Conservation (phyloP, 1,140 invertebrate genomes). For the Lepidurus arcticus region DNA sequence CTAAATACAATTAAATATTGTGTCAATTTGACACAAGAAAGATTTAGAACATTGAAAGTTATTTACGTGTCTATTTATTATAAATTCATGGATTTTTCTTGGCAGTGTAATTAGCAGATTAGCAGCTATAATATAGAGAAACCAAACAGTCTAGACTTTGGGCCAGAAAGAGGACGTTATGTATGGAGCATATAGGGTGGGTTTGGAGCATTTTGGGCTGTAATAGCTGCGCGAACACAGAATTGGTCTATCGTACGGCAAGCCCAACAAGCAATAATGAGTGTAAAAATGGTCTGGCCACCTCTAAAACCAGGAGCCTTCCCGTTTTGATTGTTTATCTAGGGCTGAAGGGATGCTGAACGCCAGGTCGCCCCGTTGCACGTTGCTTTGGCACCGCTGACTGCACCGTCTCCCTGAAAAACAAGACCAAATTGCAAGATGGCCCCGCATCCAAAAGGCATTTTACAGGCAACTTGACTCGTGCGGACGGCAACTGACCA, state of each 20-base stretch:
- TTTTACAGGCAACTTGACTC: constrained; percentile 18
- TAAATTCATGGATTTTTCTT: too few species aligned
- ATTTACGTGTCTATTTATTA: too few species aligned
- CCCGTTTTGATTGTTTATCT: constrained; percentile 14
- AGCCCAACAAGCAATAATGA: constrained; percentile 12
- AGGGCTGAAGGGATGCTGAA: constrained; percentile 18
- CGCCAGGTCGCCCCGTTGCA: constrained; percentile 9
- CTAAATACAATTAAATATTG: not conserved
- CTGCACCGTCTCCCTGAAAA: not conserved
- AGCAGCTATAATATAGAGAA: not conserved
- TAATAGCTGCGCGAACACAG: not conserved
- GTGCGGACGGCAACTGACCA: constrained; percentile 20
- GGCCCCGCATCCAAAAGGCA: not conserved
- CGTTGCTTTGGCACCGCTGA: not conserved
- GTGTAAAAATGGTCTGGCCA: constrained; percentile 21
- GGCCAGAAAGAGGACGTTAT: not conserved
- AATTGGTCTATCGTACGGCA: not conserved
- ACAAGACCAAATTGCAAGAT: not conserved
- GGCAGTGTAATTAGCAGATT: not conserved
- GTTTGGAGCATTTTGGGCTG: not conserved
- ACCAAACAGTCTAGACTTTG: not conserved
- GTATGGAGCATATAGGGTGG: not conserved
- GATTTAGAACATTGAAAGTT: too few species aligned
- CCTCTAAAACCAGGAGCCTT: not conserved
- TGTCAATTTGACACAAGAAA: too few species aligned